phyloP scores from a whole-genome alignment of 2,113 vertebrate genomes.

The Pteruthius melanotis region DNA sequence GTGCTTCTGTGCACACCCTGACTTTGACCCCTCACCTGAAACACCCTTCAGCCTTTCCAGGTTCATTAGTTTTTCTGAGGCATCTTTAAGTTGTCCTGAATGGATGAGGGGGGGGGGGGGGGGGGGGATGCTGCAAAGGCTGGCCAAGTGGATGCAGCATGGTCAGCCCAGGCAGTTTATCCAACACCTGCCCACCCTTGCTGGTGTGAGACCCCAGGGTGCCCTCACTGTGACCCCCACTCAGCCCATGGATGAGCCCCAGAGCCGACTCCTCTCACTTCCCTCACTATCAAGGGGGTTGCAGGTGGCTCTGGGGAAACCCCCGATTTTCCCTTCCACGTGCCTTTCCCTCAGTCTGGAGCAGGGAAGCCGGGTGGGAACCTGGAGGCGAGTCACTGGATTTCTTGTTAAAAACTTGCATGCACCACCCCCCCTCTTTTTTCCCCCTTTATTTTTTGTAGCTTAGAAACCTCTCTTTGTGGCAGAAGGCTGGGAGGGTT shows the following conservation, averaged over 20 bases:
- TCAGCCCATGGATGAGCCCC: rapidly evolving
- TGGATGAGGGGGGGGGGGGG: neutral
- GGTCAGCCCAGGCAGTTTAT: neutral
- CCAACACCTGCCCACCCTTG: neutral
- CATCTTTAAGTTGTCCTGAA: neutral
- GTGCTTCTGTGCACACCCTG: neutral
- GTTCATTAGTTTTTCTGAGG: neutral
- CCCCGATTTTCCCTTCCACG: neutral
- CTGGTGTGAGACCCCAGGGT: neutral
- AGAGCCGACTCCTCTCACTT: rapidly evolving
- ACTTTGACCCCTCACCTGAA: neutral
- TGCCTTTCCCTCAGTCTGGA: neutral
- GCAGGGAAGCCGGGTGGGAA: neutral
- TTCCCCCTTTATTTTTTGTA: neutral
- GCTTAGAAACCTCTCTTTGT: slow-evolving; percentile 60
- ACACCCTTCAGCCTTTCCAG: neutral
- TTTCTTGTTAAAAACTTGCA: slow-evolving; percentile 13
- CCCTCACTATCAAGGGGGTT: rapidly evolving
- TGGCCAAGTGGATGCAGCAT: neutral
- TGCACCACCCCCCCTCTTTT: neutral
- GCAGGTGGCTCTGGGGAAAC: neutral
- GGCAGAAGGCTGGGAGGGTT: slow-evolving; percentile 57
- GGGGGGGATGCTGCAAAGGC: neutral
- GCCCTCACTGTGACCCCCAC: too few relatives aligned
- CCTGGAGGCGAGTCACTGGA: neutral